Evolutionary conservation across 92 coral and sea anemone species (phyloP).

Genomic region (Zoanthus sociatus): DNA sequence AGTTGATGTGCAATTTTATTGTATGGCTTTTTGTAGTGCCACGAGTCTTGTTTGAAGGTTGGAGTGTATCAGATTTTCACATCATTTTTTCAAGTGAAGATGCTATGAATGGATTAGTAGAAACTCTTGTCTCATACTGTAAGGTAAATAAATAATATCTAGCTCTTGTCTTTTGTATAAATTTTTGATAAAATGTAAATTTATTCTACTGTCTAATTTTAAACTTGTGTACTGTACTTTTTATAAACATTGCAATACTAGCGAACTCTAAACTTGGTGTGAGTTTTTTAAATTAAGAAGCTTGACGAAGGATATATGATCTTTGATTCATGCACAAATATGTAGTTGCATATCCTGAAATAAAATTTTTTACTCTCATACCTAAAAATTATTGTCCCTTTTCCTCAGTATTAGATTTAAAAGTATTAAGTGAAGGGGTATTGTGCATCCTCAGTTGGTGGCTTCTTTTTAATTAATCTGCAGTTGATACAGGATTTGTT

Average conservation of each 20-base stretch:
- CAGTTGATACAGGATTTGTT: too few relatives aligned
- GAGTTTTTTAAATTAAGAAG: too few relatives aligned
- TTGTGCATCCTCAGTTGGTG: too few relatives aligned
- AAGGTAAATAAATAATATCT: slow-evolving; percentile 56
- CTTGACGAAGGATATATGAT: too few relatives aligned
- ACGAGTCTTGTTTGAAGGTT: slow-evolving; percentile 89
- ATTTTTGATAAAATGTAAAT: background rate
- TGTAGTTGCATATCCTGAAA: too few relatives aligned
- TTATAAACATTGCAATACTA: background rate
- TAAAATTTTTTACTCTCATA: too few relatives aligned
- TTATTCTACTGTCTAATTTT: background rate
- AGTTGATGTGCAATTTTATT: background rate
- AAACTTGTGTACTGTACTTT: background rate
- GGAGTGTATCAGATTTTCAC: slow-evolving; percentile 90
- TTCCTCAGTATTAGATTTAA: too few relatives aligned
- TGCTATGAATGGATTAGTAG: slow-evolving; percentile 71
- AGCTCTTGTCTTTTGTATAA: background rate
- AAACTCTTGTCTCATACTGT: slow-evolving; percentile 76
- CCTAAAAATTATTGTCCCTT: too few relatives aligned
- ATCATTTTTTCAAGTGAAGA: slow-evolving; percentile 87
- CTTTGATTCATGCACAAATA: too few relatives aligned
- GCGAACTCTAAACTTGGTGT: too few relatives aligned
- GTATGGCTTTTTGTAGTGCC: slow-evolving; percentile 68
- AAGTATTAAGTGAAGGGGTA: too few relatives aligned
- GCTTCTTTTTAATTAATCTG: too few relatives aligned